Base-by-base conservation (phyloP, 1,140 invertebrate species). In the Penaeus japonicus region DNA sequence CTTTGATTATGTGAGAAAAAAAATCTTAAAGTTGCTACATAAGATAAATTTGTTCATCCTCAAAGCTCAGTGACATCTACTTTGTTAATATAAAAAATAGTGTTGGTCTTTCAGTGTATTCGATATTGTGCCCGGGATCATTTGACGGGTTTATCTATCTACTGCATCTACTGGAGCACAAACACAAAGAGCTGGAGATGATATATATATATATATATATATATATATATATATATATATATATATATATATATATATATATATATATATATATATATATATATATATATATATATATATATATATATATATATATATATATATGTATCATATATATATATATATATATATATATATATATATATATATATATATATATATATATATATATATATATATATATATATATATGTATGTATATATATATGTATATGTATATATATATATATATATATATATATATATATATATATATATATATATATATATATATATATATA, bases 221-320 rank as follows among this genome's bases (percentile, higher is more conserved):
- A 77, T 77, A 27, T 77, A 27, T 27, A 77, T 77, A 27, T 27
- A 78, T 27, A 30, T 78, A 78, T 78, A 78, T 77, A 78, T 78
- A 78, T 78, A 78, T 78, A 78, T 78, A 78, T 78, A 78, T 78
- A 78, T 78, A 78, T 78, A 78, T 78, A 78, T 78, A 78, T 78
- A 78, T 78, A 78, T 78, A 78, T 78, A 78, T 78, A 78, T 78
- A 78, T 78, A 78, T 78, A 78, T 78, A 78, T 78, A 78, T 78
- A 78, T 78, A 78, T 78, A 78, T 78, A 78, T 78, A 78, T 32
- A 78, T 78, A 78, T 78, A 78, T 78, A 78, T 78, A 78, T 78
- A 79, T 79, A 79, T 35, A 79, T 79, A 79, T 79, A 79, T 35
- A 79, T 35, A 35, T 35, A 79, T 79, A 32, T 32, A 79, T 35